Evolutionary conservation across 2,797 vertebrate genomes (phyloP), one percentile per base, ranked within the genome.

Genomic region (Momotus momota): DNA sequence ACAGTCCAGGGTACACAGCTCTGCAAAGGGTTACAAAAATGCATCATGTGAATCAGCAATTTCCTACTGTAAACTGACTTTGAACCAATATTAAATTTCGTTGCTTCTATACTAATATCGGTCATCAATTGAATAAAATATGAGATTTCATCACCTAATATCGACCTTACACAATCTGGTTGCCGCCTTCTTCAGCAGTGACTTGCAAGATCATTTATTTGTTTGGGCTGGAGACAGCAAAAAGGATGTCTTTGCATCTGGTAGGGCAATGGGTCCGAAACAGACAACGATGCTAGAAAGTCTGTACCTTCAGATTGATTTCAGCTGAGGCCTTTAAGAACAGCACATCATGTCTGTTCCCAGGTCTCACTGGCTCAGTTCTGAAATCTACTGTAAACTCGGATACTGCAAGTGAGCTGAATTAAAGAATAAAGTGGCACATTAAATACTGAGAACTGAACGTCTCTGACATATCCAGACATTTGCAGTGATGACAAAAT

Each of bases 1-100:
- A 81, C 99, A 99, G 94, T 99, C 98, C 98, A 99, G 98, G 22
- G 98, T 98, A 92, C 99, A 99, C 45, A 99, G 97, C 97, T 99
- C 99, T 99, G 97, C 66, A 35, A 2, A 10, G 67, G 75, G 65
- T 65, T 60, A 55, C 64, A 93, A 61, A 70, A 69, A 41, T 0
- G 74, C 25, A 41, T 3, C 20, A 14, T 0, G 29, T 31, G 35
- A 86, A 73, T 85, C 18, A 52, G 57, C 38, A 31, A 10, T 26
- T 73, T 33, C 49, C 5, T 4, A 38, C 23, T 10, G 16, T 57
- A 49, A 38, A 66, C 0, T 58, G 27, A 43, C 23, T 58, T 31
- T 8, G 38, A n/a, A 27, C 9, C 1, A 1, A 8, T 12, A 13
- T 3, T 6, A 17, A 54, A 49, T 35, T 60, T 14, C 31, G 41